phyloP scores from a whole-genome alignment of 2,113 vertebrate species.

The Ancistrus triradiatus region DNA sequence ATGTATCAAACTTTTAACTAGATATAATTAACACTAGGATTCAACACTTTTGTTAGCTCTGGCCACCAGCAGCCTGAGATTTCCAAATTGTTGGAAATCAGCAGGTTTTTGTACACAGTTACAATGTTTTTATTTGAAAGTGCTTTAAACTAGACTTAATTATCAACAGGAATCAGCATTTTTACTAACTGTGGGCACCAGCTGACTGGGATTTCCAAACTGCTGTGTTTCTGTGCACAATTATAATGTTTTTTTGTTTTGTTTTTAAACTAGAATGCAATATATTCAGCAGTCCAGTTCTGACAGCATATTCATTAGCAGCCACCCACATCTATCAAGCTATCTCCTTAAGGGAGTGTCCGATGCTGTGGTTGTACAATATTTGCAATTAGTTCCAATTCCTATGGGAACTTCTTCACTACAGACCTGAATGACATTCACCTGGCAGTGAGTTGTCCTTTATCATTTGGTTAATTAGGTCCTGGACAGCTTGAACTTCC shows the following conservation, averaged over 20 bases:
- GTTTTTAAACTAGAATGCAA: constrained; percentile 2
- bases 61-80: too few relatives aligned
- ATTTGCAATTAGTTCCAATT: constrained; percentile 45
- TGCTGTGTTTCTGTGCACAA: too few relatives aligned
- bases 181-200: too few relatives aligned
- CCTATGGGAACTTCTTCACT: constrained; percentile 38
- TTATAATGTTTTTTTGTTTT: constrained; percentile 1
- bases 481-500: constrained; percentile 13
- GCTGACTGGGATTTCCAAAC: too few relatives aligned
- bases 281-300: background rate
- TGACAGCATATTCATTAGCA: constrained; percentile 29
- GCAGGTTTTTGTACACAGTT: too few relatives aligned
- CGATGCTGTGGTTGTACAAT: constrained; percentile 38
- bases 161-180: too few relatives aligned
- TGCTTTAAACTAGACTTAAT: too few relatives aligned
- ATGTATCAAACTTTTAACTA: too few relatives aligned
- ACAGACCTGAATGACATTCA: constrained; percentile 44
- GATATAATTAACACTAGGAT: too few relatives aligned
- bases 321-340: background rate
- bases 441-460: constrained; percentile 23
- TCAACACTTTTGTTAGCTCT: too few relatives aligned
- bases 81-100: too few relatives aligned
- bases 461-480: constrained; percentile 43
- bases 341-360: constrained; percentile 42
- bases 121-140: too few relatives aligned